Percentiles rank a stretch among this genome's conserved stretches.
These are phyloP conservation scores for Kryptolebias marmoratus DNA, from an alignment of 2,113 vertebrate species.

Conservation along the genomic window DNA sequence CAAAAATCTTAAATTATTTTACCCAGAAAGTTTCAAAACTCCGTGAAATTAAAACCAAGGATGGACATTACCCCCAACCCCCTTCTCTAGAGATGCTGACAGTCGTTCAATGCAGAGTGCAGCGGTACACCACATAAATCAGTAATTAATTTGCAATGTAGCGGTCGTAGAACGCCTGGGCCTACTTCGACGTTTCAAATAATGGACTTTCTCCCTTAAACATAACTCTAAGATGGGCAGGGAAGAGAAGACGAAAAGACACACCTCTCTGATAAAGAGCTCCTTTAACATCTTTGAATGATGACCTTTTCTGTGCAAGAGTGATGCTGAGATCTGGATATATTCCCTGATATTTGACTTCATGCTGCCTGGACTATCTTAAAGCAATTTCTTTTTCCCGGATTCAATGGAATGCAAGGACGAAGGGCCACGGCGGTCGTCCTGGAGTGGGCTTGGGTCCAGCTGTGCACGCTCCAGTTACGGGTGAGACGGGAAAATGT, in stretches of 20 bases:
- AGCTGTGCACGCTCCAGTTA: background rate
- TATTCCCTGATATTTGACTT: background rate
- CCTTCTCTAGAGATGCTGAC: no score
- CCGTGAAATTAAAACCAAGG: no score
- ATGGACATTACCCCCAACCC: no score
- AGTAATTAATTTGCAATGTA: background rate
- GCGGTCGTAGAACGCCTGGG: background rate
- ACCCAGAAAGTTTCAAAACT: no score
- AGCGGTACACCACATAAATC: no score
- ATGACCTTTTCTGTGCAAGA: background rate
- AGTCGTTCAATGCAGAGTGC: no score
- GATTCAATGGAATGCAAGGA: background rate
- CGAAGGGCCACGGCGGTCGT: background rate
- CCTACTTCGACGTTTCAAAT: background rate
- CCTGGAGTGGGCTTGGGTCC: background rate
- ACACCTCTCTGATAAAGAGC: background rate
- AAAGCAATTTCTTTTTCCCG: background rate
- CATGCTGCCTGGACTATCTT: background rate
- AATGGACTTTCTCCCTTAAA: background rate
- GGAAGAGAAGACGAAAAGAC: background rate
- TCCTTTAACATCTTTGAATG: background rate
- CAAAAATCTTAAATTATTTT: no score
- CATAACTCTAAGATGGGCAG: background rate
- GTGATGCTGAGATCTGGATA: background rate
- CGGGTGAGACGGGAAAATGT: background rate